phyloP scores from a whole-genome alignment of 2,888 invertebrate species.

The Macrostomum cliftonense region DNA sequence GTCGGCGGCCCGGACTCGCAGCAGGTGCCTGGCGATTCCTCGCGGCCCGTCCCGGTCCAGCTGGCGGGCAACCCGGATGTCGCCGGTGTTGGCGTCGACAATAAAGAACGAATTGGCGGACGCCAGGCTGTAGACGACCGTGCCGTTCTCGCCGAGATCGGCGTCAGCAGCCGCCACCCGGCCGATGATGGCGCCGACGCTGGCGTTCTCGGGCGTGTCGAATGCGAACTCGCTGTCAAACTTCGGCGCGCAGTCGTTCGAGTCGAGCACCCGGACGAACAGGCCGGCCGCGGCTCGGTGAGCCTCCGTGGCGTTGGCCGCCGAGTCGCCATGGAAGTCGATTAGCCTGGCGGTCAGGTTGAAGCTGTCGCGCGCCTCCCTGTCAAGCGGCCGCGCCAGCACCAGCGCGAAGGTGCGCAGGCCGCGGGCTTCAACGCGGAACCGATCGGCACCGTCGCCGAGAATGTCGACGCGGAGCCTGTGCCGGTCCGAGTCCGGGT shows the following conservation, averaged over 20 bases:
- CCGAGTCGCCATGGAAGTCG: too few relatives aligned
- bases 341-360: too few relatives aligned
- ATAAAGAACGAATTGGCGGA: constrained; percentile 67
- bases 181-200: constrained; percentile 56
- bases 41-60: constrained; percentile 68
- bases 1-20: constrained; percentile 72
- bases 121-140: constrained; percentile 59
- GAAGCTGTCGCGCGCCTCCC: too few relatives aligned
- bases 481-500: too few relatives aligned
- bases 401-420: too few relatives aligned
- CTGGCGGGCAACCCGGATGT: constrained; percentile 59
- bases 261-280: constrained; percentile 54
- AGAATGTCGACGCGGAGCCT: too few relatives aligned
- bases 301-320: too few relatives aligned
- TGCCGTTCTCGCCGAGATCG: constrained; percentile 62
- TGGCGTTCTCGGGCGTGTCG: constrained; percentile 67
- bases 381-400: too few relatives aligned
- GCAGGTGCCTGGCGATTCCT: constrained; percentile 52
- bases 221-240: constrained; percentile 60
- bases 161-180: constrained; percentile 66
- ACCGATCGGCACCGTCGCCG: too few relatives aligned
- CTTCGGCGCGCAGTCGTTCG: constrained; percentile 66
- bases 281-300: too few relatives aligned
- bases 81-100: constrained; percentile 62
- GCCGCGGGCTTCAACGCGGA: too few relatives aligned